Evolutionary conservation across 37 sponge, comb jelly and placozoan species (phyloP), one percentile per base, ranked within the genome.

Genomic region (Corticium candelabrum): DNA sequence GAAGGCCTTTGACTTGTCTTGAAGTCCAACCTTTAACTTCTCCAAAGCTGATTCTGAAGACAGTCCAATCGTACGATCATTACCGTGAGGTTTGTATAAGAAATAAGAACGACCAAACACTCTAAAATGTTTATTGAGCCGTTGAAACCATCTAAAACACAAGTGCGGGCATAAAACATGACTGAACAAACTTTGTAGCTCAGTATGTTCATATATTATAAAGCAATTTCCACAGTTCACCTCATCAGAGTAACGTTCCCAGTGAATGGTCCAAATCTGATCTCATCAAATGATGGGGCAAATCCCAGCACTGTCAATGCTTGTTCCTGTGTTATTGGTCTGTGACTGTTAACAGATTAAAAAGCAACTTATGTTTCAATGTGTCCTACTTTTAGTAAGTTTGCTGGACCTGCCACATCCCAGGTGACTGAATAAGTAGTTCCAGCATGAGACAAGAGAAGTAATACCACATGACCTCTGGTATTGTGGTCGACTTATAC

Each of bases 241-340:
- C 87, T 88, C 93, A 91, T 91, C 39, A 88, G 78, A 11, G 90
- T 89, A 21, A 77, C 82, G 74, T 91, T 91, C 68, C 93, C 93
- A 67, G 93, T 89, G 84, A 89, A 85, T 29, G 89, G 90, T 0
- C 93, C 93, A 81, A 91, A 91, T 35, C 67, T 62, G 3, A 91
- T 91, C 37, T 88, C 93, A 71, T 89, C 82, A 83, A 89, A 91
- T 2, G 93, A 90, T 7, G 86, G 86, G 40, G 77, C 35, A 40
- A 91, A 91, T 0, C 93, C 93, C 0, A 91, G 83, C 35, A 89
- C 37, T 3, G 68, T 41, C 35, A 91, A 85, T 0, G 86, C 89
- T 50, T 91, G 83, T 37, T 88, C 89, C 68, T 91, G 92, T 31
- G 89, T 86, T 29, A 91, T 40, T 0, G 89, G 92, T 37, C 74